Evolutionary conservation across 2,888 invertebrate species (phyloP).

Genomic region (Andricus quercusramuli): DNA sequence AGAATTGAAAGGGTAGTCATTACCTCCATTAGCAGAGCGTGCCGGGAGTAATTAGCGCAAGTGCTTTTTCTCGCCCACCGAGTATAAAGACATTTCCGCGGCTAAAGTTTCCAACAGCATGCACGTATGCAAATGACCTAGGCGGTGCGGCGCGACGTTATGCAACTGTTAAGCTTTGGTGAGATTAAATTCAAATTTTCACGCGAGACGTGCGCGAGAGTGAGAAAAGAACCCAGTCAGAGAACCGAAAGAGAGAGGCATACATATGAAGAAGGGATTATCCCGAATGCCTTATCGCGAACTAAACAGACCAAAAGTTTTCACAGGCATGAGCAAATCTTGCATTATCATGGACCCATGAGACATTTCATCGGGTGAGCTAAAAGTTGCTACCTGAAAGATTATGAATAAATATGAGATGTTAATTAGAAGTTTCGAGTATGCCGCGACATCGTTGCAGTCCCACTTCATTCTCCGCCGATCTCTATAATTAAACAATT

Average conservation of each 20-base stretch:
- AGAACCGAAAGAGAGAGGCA: slow-evolving; percentile 7
- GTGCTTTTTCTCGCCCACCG: slow-evolving; percentile 34
- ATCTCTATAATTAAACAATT: slow-evolving; percentile 6
- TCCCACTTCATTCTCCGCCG: neutral
- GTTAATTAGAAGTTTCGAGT: slow-evolving; percentile 58
- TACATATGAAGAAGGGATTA: slow-evolving; percentile 50
- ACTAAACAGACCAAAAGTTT: slow-evolving; percentile 53
- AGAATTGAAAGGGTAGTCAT: slow-evolving; percentile 28
- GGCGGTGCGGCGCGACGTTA: slow-evolving; percentile 32
- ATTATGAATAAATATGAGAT: slow-evolving; percentile 64
- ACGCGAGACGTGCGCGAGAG: slow-evolving; percentile 12
- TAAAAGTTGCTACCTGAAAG: slow-evolving; percentile 48
- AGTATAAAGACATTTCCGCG: slow-evolving; percentile 42
- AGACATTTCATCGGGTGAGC: slow-evolving; percentile 49
- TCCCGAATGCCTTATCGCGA: slow-evolving; percentile 55
- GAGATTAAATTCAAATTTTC: slow-evolving; percentile 42
- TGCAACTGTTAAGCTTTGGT: slow-evolving; percentile 44
- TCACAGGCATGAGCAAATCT: slow-evolving; percentile 51
- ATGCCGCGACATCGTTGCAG: neutral
- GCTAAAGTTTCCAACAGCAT: slow-evolving; percentile 42
- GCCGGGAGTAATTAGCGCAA: slow-evolving; percentile 42
- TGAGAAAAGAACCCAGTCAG: neutral
- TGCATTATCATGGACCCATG: slow-evolving; percentile 53
- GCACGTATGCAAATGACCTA: slow-evolving; percentile 45
- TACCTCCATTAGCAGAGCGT: slow-evolving; percentile 35